A percentile compares a stretch with the other conserved stretches of the same genome.
Conservation (phyloP, 2,113 vertebrate genomes). For the Psilopogon haemacephalus region DNA sequence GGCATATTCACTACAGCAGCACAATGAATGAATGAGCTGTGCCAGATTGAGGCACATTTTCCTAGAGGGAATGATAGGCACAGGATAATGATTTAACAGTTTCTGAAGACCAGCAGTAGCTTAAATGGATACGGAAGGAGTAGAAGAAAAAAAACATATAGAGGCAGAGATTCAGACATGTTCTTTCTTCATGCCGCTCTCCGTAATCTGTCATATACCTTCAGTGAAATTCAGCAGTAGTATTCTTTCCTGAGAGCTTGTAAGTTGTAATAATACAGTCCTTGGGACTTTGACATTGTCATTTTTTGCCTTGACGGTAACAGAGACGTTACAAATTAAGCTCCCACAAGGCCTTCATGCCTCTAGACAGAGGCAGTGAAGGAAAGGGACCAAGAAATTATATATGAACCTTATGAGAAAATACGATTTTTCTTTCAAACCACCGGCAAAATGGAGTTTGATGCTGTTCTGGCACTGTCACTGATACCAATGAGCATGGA, state of each 20-base stretch:
- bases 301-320: slow-evolving; percentile 17
- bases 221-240: background rate
- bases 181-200: background rate
- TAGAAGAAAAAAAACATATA: background rate
- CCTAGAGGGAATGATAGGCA: background rate
- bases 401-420: background rate
- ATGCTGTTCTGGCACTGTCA: background rate
- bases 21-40: background rate
- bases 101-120: background rate
- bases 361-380: background rate
- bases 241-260: background rate
- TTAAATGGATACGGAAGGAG: background rate
- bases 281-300: background rate
- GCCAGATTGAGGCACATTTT: background rate
- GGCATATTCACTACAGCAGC: background rate
- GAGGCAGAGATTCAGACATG: background rate
- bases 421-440: background rate
- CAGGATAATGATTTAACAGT: background rate
- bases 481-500: background rate
- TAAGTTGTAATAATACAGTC: background rate
- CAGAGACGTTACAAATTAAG: background rate
- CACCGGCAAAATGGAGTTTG: background rate
- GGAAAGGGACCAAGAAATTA: background rate
- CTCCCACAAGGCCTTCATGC: background rate
- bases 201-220: background rate